phyloP scores from a whole-genome alignment of 2,797 vertebrate genomes.

The Strix occidentalis region DNA sequence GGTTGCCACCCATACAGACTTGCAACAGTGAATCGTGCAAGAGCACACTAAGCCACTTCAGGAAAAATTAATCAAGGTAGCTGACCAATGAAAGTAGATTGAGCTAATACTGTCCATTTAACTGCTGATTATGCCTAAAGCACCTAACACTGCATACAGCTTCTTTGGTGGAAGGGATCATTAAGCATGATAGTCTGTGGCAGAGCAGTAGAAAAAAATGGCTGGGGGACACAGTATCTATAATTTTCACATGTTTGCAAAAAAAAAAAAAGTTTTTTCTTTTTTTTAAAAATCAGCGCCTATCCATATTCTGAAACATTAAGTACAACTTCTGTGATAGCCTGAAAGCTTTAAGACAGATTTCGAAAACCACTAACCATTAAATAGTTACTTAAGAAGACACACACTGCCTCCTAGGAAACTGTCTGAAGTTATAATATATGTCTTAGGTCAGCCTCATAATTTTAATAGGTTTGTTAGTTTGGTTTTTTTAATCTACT shows the following conservation, averaged over 20 bases:
- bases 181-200: background rate
- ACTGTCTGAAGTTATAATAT: background rate
- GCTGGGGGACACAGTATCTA: background rate
- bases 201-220: background rate
- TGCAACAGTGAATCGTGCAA: background rate
- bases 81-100: background rate
- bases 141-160: background rate
- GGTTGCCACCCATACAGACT: background rate
- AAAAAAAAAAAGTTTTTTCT: too few species aligned
- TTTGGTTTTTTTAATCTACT: background rate
- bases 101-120: background rate
- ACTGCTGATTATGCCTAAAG: background rate
- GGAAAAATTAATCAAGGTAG: background rate
- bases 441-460: background rate
- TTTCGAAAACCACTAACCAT: background rate
- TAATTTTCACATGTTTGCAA: background rate
- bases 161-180: background rate
- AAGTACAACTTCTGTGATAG: background rate
- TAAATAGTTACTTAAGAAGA: background rate
- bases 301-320: background rate
- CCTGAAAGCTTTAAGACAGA: background rate
- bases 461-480: background rate
- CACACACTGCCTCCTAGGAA: background rate
- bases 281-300: background rate
- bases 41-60: background rate